These are phyloP conservation scores for Phataginus tetradactyla DNA, from an alignment of 2,797 vertebrate species.

Conservation along the genomic window DNA sequence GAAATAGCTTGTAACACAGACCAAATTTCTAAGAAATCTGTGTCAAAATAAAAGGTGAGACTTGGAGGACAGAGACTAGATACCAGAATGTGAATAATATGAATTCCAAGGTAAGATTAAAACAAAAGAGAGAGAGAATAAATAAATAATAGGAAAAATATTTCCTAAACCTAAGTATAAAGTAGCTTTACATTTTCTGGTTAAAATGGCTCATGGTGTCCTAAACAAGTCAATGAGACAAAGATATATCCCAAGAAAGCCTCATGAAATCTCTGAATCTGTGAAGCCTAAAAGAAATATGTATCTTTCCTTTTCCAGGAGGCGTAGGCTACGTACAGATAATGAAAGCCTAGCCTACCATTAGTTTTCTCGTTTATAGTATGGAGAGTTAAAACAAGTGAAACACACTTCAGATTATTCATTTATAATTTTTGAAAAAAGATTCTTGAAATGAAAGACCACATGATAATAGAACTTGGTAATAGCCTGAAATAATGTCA, in stretches of 20 bases:
- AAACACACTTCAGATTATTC: neutral
- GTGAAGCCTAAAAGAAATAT: neutral
- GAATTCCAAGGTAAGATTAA: neutral
- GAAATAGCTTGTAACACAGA: neutral
- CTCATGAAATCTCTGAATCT: neutral
- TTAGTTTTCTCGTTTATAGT: neutral
- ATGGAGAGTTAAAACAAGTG: neutral
- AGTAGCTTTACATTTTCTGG: neutral
- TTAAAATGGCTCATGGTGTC: neutral
- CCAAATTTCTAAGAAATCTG: neutral
- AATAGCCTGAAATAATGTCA: neutral
- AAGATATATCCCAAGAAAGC: neutral
- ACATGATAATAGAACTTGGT: neutral
- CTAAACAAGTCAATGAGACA: neutral
- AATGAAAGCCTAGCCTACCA: neutral
- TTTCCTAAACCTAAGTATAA: neutral
- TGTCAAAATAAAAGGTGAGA: neutral
- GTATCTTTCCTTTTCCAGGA: neutral
- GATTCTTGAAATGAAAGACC: neutral
- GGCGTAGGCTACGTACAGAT: neutral
- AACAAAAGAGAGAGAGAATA: neutral
- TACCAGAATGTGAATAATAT: neutral
- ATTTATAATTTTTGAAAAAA: neutral
- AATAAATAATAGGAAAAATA: neutral
- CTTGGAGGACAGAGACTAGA: neutral